These are phyloP conservation scores for Anas platyrhynchos DNA, from an alignment of 2,113 vertebrate species.

Conservation along the genomic window DNA sequence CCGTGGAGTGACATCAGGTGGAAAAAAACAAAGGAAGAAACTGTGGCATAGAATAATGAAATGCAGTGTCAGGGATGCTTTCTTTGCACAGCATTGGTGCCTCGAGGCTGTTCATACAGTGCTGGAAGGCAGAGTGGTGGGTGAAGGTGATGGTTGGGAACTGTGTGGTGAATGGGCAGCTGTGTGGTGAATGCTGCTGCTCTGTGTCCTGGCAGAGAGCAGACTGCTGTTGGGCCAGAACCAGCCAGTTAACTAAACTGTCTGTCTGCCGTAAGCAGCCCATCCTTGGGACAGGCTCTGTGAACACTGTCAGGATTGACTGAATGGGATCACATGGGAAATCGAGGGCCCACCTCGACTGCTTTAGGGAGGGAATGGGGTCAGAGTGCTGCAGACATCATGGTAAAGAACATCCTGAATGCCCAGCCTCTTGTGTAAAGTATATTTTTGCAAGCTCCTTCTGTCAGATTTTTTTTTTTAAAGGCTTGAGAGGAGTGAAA, in stretches of 20 bases:
- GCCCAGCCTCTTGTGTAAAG: neutral
- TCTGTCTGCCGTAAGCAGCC: neutral
- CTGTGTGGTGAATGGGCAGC: neutral
- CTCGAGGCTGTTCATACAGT: neutral
- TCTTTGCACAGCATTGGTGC: neutral
- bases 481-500: constrained; percentile 19
- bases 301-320: neutral
- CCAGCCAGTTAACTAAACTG: neutral
- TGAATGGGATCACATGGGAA: neutral
- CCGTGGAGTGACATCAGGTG: neutral
- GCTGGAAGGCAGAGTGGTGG: neutral
- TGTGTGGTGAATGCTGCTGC: neutral
- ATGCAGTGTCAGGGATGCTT: neutral
- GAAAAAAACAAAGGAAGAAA: neutral
- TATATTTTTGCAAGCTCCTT: neutral
- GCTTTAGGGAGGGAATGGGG: neutral
- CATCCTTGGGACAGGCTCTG: neutral
- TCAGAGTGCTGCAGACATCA: neutral
- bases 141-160: neutral
- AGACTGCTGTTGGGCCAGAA: neutral
- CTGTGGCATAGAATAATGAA: neutral
- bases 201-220: neutral
- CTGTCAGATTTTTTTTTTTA: constrained; percentile 9
- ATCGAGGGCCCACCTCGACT: neutral
- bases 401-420: neutral